Evolutionary conservation across 64 coral and sea anemone genomes (phyloP).

Genomic region (Pocillopora verrucosa): DNA sequence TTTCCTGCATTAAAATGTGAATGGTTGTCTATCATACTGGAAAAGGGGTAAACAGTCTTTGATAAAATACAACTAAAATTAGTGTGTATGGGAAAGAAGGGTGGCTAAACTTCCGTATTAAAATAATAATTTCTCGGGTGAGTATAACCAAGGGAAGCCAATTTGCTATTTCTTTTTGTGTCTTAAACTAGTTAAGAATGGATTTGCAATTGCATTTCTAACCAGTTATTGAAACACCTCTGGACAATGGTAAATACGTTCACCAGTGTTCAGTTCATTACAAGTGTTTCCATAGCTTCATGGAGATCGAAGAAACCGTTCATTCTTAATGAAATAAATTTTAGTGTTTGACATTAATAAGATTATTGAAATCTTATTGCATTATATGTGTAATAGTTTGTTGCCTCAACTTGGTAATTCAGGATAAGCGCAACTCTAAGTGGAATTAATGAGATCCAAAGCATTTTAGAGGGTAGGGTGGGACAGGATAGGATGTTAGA

Average conservation of each 20-base stretch:
- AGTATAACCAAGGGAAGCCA: constrained; percentile 48
- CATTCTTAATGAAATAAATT: neutral
- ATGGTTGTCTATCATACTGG: too few relatives aligned
- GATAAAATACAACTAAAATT: too few relatives aligned
- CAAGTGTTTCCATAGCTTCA: neutral
- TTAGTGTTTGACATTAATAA: neutral
- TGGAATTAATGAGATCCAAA: neutral
- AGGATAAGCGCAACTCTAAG: too few relatives aligned
- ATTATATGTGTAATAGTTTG: neutral
- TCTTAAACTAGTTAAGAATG: neutral
- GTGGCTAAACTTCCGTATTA: too few relatives aligned
- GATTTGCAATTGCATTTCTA: neutral
- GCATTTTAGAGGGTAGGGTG: neutral
- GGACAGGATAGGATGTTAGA: neutral
- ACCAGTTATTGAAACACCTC: neutral
- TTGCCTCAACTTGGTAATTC: too few relatives aligned
- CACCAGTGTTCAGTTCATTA: too few relatives aligned
- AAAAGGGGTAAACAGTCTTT: too few relatives aligned
- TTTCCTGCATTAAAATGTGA: too few relatives aligned
- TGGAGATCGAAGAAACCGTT: neutral
- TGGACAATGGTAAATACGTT: neutral
- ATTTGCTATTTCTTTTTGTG: neutral
- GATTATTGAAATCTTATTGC: neutral
- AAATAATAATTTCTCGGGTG: neutral
- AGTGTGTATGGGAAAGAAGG: too few relatives aligned